These are phyloP conservation scores for Graphium colonna DNA, from an alignment of 2,888 invertebrate genomes.

Conservation along the genomic window DNA sequence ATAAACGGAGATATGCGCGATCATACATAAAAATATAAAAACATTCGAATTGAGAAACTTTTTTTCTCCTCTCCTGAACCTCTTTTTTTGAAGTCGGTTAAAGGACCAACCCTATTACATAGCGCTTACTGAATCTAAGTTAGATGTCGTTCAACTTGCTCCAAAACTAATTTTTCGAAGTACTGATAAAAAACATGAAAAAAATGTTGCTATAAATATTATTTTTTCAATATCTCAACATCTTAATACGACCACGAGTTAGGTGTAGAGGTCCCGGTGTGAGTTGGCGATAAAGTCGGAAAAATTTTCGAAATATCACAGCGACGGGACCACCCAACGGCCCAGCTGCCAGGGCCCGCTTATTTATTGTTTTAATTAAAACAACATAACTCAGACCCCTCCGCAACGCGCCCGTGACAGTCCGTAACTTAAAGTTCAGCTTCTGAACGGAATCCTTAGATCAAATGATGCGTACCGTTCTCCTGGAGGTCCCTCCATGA, in stretches of 20 bases:
- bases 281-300: slow-evolving; percentile 52
- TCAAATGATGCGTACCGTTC: slow-evolving; percentile 31
- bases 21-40: too few species aligned
- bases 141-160: too few species aligned
- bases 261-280: slow-evolving; percentile 35
- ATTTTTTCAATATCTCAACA: too few species aligned
- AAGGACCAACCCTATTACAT: too few species aligned
- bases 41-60: too few species aligned
- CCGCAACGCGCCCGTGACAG: slow-evolving; percentile 58
- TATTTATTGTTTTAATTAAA: slow-evolving; percentile 78
- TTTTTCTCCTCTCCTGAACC: slow-evolving; percentile 5
- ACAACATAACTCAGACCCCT: slow-evolving; percentile 63
- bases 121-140: too few species aligned
- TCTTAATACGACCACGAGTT: slow-evolving; percentile 21
- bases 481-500: slow-evolving; percentile 3
- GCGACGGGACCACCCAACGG: slow-evolving; percentile 60
- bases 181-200: too few species aligned
- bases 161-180: too few species aligned
- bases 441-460: slow-evolving; percentile 45
- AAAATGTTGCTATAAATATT: too few species aligned
- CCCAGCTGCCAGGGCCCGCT: slow-evolving; percentile 43
- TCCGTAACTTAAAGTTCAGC: slow-evolving; percentile 56
- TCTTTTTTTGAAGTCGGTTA: too few species aligned
- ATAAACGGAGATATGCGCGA: too few species aligned
- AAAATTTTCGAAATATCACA: slow-evolving; percentile 50